These are phyloP conservation scores for Cariama cristata DNA, from an alignment of 2,113 vertebrate genomes.

Conservation along the genomic window DNA sequence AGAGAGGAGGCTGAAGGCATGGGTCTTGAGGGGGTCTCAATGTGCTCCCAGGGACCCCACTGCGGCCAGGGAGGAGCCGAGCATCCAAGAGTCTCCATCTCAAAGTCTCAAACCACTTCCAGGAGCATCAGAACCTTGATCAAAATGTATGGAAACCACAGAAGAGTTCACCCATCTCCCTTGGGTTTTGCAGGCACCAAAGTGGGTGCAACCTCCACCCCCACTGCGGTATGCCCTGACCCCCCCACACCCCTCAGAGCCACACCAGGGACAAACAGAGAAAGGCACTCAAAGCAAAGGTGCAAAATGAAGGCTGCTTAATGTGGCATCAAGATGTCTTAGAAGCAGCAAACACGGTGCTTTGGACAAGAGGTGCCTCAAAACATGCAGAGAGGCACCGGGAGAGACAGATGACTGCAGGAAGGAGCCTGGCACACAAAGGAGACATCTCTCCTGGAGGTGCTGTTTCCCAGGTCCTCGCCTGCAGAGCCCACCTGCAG, in stretches of 20 bases:
- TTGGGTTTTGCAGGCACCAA: neutral
- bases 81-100: neutral
- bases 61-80: neutral
- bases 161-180: neutral
- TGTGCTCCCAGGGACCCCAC: neutral
- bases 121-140: neutral
- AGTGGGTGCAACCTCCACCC: neutral
- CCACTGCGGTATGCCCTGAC: neutral
- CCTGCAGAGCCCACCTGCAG: neutral
- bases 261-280: neutral
- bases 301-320: neutral
- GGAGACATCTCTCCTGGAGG: neutral
- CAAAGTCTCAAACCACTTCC: neutral
- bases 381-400: neutral
- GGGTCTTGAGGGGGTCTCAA: neutral
- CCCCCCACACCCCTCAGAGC: too few species aligned
- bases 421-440: neutral
- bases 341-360: neutral
- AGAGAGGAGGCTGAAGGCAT: neutral
- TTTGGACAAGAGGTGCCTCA: neutral
- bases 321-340: neutral
- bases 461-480: neutral
- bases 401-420: accelerated
- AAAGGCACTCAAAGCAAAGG: neutral
- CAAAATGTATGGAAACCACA: neutral